phyloP scores from a whole-genome alignment of 2,797 vertebrate genomes.

The Arctocebus calabarensis region DNA sequence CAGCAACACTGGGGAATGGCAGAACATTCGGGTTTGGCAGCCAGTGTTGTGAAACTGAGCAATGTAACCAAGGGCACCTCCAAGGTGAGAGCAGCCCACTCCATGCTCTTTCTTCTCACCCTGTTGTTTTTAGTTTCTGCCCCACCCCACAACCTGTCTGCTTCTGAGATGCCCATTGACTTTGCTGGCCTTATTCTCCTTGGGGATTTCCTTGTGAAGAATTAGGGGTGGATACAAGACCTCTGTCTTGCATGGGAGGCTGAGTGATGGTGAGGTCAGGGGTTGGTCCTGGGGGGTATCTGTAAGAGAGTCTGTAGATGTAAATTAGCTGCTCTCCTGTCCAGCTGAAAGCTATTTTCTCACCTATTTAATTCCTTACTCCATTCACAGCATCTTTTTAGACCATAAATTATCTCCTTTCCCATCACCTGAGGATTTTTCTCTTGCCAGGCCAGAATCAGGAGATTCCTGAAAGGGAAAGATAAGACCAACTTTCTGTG shows the following conservation, averaged over 20 bases:
- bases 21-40: fast-evolving
- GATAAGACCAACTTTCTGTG: background rate
- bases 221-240: background rate
- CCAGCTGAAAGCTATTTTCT: background rate
- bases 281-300: background rate
- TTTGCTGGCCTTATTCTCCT: background rate
- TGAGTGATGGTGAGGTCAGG: background rate
- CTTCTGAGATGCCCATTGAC: background rate
- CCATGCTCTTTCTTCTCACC: no score
- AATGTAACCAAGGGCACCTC: background rate
- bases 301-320: background rate
- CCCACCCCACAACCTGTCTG: background rate
- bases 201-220: background rate
- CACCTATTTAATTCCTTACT: background rate
- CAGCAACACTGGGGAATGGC: background rate
- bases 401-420: background rate
- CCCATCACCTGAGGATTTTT: background rate
- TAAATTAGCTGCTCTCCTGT: background rate
- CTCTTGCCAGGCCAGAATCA: background rate
- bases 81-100: background rate
- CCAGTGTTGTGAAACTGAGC: background rate
- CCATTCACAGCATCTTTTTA: background rate
- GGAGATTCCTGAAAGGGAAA: background rate
- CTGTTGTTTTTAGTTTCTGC: background rate
- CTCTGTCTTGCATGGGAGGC: background rate